Evolutionary conservation across 1,140 invertebrate genomes (phyloP).

Genomic region (Pectinophora gossypiella): DNA sequence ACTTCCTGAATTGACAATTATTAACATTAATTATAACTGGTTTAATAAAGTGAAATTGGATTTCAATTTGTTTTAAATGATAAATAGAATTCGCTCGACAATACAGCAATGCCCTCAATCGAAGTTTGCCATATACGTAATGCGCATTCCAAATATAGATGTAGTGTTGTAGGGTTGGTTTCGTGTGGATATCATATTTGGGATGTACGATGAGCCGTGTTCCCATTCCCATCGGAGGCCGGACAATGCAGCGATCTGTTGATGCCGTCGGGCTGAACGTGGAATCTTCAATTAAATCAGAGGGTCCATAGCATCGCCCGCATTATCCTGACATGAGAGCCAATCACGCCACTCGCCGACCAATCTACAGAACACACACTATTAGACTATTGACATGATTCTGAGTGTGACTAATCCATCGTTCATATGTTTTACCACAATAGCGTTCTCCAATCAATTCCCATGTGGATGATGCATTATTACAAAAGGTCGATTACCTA

Average conservation of each 20-base stretch:
- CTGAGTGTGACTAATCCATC: background rate
- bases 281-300: conserved; percentile 64
- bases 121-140: no score
- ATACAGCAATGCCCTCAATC: no score
- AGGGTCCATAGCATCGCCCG: conserved; percentile 53
- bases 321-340: conserved; percentile 43
- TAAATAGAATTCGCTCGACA: no score
- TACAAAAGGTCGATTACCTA: no score
- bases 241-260: conserved; percentile 22
- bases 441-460: background rate
- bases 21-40: background rate
- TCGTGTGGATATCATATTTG: background rate
- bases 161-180: background rate
- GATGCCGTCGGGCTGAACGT: conserved; percentile 26
- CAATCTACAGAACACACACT: background rate
- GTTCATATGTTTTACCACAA: background rate
- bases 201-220: background rate
- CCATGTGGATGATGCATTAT: no score
- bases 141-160: no score
- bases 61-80: background rate
- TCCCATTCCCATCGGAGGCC: background rate
- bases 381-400: conserved; percentile 1
- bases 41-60: background rate
- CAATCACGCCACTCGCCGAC: conserved; percentile 40
- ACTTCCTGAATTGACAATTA: background rate